Conservation (phyloP, 2,888 invertebrate species). For the Strigamia transsilvanica region DNA sequence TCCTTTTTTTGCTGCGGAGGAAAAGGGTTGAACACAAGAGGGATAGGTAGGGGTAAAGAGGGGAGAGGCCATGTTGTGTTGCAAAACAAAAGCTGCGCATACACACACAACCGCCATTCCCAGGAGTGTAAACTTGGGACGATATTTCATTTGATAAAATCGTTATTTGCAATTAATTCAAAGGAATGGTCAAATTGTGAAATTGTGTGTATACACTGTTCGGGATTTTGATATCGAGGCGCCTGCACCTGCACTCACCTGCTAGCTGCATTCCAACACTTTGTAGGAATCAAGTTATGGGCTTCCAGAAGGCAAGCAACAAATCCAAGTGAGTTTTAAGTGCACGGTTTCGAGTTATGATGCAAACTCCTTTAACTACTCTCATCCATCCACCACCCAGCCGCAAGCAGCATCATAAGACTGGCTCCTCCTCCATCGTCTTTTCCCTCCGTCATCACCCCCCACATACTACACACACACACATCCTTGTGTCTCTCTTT, state of each 20-base stretch:
- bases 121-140: conserved; percentile 33
- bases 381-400: conserved; percentile 24
- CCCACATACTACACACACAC: conserved; percentile 1
- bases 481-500: conserved; percentile 33
- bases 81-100: conserved; percentile 21
- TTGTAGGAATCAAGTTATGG: conserved; percentile 4
- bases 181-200: background rate
- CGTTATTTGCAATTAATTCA: background rate
- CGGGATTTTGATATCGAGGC: background rate
- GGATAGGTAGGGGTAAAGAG: conserved; percentile 35
- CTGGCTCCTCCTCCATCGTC: conserved; percentile 33
- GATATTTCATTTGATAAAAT: background rate
- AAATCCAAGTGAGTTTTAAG: conserved; percentile 36
- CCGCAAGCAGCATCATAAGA: conserved; percentile 14
- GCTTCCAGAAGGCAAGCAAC: conserved; percentile 20
- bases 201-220: background rate
- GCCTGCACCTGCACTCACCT: conserved; percentile 22
- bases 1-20: conserved; percentile 22
- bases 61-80: conserved; percentile 35
- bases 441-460: conserved; percentile 36
- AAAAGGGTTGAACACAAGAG: conserved; percentile 42
- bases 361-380: conserved; percentile 32
- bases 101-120: conserved; percentile 26
- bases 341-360: conserved; percentile 21
- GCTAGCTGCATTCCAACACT: conserved; percentile 16